A percentile compares a stretch with the other conserved stretches of the same genome.
These are phyloP conservation scores for Hemitrygon akajei DNA, from an alignment of 2,797 vertebrate species.

Conservation along the genomic window DNA sequence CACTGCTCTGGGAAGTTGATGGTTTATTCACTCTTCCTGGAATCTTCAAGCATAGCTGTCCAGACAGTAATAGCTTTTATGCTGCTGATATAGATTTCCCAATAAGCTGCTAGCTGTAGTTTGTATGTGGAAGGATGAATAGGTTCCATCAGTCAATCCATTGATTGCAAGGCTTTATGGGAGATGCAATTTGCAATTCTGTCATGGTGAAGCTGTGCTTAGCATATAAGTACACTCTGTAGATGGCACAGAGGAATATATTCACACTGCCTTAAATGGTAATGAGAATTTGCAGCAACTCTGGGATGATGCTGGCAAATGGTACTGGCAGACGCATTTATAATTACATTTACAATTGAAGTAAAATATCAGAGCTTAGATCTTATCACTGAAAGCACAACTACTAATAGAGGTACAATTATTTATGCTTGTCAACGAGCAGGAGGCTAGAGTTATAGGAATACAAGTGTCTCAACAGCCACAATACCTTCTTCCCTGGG, in stretches of 20 bases:
- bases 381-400: too few species aligned
- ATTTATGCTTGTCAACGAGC: too few species aligned
- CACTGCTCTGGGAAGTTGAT: neutral
- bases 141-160: constrained; percentile 14
- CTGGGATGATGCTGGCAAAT: neutral
- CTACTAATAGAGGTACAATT: too few species aligned
- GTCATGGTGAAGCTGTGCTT: neutral
- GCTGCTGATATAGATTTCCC: neutral
- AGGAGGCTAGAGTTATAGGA: too few species aligned
- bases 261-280: neutral
- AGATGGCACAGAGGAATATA: neutral
- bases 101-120: neutral
- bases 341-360: neutral
- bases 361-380: neutral
- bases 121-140: neutral
- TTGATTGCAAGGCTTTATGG: neutral
- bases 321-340: neutral
- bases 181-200: neutral
- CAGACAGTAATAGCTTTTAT: neutral
- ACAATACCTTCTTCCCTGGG: neutral
- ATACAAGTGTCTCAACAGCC: neutral
- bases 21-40: neutral
- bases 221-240: neutral
- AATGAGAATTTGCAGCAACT: neutral
- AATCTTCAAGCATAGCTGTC: neutral